Conservation (phyloP, 2,797 vertebrate genomes). For the Mus caroli region DNA sequence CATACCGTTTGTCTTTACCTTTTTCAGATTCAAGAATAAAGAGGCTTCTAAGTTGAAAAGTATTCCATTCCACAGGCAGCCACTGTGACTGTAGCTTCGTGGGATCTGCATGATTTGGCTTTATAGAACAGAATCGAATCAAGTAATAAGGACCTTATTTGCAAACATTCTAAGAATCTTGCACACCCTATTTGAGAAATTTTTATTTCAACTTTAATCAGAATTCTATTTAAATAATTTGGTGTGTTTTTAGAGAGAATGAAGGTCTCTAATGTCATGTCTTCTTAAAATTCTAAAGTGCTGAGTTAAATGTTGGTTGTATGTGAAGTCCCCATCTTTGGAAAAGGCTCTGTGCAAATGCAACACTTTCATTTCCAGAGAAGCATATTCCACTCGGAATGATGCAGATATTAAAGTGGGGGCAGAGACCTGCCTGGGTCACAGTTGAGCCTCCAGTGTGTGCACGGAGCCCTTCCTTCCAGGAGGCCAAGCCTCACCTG, state of each 20-base stretch:
- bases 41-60: not conserved
- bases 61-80: not conserved
- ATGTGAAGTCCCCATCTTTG: slow-evolving; percentile 15
- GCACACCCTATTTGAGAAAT: slow-evolving; percentile 42
- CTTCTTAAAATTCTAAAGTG: slow-evolving; percentile 53
- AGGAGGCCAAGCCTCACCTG: not conserved
- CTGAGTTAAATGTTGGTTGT: slow-evolving; percentile 45
- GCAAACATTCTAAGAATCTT: slow-evolving; percentile 64
- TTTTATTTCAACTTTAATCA: slow-evolving; percentile 76
- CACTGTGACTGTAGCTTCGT: not conserved
- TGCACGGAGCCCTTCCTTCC: not conserved
- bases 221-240: slow-evolving; percentile 76
- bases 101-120: not conserved
- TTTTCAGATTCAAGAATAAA: slow-evolving; percentile 12
- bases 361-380: slow-evolving; percentile 29
- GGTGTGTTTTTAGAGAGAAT: slow-evolving; percentile 65
- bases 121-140: slow-evolving; percentile 52
- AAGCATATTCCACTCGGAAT: slow-evolving; percentile 36
- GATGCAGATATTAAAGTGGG: slow-evolving; percentile 41
- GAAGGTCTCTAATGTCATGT: slow-evolving; percentile 44
- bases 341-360: not conserved
- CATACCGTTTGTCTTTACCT: not conserved
- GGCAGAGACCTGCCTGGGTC: not conserved
- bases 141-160: slow-evolving; percentile 55
- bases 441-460: not conserved